Conservation (phyloP, 2,113 vertebrate genomes). For the Scopus umbretta region DNA sequence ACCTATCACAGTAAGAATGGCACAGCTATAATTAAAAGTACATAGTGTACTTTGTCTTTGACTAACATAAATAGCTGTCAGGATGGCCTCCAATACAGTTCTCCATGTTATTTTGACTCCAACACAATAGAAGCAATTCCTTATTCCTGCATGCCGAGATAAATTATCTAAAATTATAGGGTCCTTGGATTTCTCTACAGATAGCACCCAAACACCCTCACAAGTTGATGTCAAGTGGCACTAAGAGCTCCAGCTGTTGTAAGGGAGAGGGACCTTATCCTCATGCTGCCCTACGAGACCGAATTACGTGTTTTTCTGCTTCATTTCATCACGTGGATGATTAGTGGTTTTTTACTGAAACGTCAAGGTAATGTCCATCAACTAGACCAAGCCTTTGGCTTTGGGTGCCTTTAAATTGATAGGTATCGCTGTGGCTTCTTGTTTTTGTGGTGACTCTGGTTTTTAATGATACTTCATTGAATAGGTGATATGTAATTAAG, state of each 20-base stretch:
- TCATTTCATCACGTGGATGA: not conserved
- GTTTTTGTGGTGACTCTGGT: not conserved
- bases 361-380: not conserved
- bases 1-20: not conserved
- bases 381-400: not conserved
- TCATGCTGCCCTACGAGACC: not conserved
- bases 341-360: not conserved
- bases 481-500: not conserved
- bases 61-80: conserved; percentile 29
- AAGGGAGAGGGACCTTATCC: not conserved
- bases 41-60: not conserved
- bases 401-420: not conserved
- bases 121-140: not conserved
- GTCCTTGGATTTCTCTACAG: not conserved
- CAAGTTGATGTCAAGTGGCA: not conserved
- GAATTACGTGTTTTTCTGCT: not conserved
- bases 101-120: not conserved
- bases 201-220: not conserved
- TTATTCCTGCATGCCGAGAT: not conserved
- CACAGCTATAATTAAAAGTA: conserved; percentile 40
- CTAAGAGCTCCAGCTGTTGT: not conserved
- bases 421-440: not conserved
- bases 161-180: not conserved
- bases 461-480: not conserved
- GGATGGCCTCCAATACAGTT: not conserved